Percentiles rank a stretch among this genome's conserved stretches.
Evolutionary conservation across 2,888 invertebrate genomes (phyloP).

Genomic region (Ferrisia virgata): DNA sequence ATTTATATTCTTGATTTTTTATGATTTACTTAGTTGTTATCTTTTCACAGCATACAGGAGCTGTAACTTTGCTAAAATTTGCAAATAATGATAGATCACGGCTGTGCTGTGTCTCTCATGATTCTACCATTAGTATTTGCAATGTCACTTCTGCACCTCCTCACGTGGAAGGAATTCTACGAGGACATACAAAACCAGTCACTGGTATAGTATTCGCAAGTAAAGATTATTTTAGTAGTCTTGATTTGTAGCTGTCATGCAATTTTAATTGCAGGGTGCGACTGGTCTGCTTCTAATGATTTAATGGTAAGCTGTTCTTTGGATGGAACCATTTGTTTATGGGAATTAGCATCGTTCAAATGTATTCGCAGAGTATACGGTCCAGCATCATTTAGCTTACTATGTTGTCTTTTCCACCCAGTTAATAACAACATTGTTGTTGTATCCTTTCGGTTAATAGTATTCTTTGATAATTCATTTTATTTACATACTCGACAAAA

Average conservation of each 20-base stretch:
- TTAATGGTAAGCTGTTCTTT: conserved; percentile 72
- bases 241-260: too few species aligned
- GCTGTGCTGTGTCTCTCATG: conserved; percentile 75
- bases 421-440: conserved; percentile 82
- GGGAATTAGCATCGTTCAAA: conserved; percentile 60
- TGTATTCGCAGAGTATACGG: conserved; percentile 66
- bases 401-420: conserved; percentile 76
- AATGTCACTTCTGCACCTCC: conserved; percentile 71
- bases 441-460: conserved; percentile 55
- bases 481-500: background rate
- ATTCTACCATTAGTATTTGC: conserved; percentile 76
- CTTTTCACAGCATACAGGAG: conserved; percentile 53
- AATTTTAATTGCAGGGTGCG: conserved; percentile 59
- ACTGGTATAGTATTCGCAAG: conserved; percentile 58
- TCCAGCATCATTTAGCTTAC: conserved; percentile 62
- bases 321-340: conserved; percentile 71
- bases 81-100: conserved; percentile 79
- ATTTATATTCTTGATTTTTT: background rate
- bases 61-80: conserved; percentile 76
- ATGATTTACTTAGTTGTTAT: background rate
- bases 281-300: conserved; percentile 84
- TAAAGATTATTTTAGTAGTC: too few species aligned
- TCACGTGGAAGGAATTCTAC: conserved; percentile 66
- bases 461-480: background rate
- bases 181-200: conserved; percentile 72